Evolutionary conservation across 2,797 vertebrate species (phyloP), one percentile per base, ranked within the genome.

Genomic region (Heteromormyrus szaboi): DNA sequence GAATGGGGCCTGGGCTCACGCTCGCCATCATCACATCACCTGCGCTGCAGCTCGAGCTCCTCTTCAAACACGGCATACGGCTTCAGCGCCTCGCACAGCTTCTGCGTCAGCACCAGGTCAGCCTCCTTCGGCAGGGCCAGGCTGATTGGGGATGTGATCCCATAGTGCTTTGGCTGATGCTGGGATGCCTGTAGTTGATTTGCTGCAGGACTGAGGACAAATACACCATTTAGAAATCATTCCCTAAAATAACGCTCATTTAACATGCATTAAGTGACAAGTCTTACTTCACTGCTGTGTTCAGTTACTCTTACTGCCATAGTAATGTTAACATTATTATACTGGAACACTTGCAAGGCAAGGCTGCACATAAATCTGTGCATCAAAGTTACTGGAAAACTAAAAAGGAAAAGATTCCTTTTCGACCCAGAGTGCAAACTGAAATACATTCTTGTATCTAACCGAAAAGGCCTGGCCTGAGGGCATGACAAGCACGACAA

Each of bases 141-240:
- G 93, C 97, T 97, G 95, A 98, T 97, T 29, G 97, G 97, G 90
- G 96, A 97, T 51, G 97, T 97, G 92, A 98, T 96, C 92, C 97
- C 97, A 97, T 96, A 97, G 92, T 97, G 96, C 94, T 95, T 97
- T 90, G 95, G 93, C 0, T 93, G 92, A 51, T 95, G 95, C 91
- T 95, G 96, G 33, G 91, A 91, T 90, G 94, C 90, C 79, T 93
- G 96, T 93, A 94, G 94, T 93, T 96, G 95, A 91, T 92, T 96
- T 92, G 93, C 93, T 92, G 95, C 92, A 90, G 96, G 96, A 96
- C 97, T 98, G 94, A 88, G 94, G 56, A 81, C 1, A 84, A 59
- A 89, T 83, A 81, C 14, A 8, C 86, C 25, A 65, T 44, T 83
- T 19, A 54, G 6, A 25, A 8, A 44, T 11, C 65, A 81, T 59